These are phyloP conservation scores for Plebejus melissa DNA, from an alignment of 2,888 invertebrate genomes.

Conservation along the genomic window DNA sequence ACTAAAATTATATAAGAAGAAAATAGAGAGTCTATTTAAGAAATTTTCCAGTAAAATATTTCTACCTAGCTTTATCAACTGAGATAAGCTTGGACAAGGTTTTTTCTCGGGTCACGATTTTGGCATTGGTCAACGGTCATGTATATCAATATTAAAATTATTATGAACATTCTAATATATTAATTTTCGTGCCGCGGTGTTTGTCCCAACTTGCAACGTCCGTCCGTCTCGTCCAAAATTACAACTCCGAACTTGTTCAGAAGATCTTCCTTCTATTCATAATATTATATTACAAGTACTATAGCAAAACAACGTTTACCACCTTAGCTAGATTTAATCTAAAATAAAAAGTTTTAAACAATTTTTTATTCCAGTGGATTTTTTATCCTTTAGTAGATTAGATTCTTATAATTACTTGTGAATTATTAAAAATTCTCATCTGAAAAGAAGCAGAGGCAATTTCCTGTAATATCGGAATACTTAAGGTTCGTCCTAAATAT, in stretches of 20 bases:
- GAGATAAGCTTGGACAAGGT: too few species aligned
- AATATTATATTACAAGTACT: too few species aligned
- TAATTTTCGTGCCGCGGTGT: too few species aligned
- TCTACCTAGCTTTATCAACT: not conserved
- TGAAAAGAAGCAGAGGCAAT: not conserved
- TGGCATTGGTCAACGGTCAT: too few species aligned
- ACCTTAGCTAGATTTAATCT: not conserved
- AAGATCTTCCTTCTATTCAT: too few species aligned
- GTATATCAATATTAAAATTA: too few species aligned
- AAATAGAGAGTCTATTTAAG: slow-evolving; percentile 5
- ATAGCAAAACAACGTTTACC: too few species aligned
- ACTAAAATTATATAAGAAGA: slow-evolving; percentile 1
- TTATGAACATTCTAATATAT: too few species aligned
- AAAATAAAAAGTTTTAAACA: not conserved
- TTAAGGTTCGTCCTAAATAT: slow-evolving; percentile 7
- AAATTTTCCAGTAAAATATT: not conserved
- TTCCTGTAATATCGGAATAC: slow-evolving; percentile 15
- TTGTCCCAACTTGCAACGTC: too few species aligned
- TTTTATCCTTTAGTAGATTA: not conserved
- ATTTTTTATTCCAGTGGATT: not conserved
- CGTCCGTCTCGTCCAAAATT: too few species aligned
- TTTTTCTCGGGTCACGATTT: too few species aligned
- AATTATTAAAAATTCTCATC: slow-evolving; percentile 7
- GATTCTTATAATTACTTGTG: not conserved
- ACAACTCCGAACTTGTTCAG: too few species aligned